A percentile compares a stretch with the other conserved stretches of the same genome.
phyloP scores from a whole-genome alignment of 1,140 invertebrate species.

The Uloborus diversus region DNA sequence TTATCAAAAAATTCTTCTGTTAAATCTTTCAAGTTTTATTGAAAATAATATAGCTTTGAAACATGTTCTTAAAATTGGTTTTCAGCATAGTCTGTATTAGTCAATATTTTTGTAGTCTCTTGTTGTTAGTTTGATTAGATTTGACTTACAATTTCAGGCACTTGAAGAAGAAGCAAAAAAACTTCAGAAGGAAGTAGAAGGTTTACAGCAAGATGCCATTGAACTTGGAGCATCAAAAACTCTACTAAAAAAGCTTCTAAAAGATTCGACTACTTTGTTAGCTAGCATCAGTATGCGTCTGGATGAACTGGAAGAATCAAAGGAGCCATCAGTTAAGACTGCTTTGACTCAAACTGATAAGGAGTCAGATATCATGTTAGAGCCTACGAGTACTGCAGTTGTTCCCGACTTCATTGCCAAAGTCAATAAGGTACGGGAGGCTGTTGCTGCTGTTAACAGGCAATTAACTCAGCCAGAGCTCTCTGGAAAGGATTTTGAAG shows the following conservation, averaged over 20 bases:
- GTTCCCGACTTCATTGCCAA: conserved; percentile 71
- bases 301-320: conserved; percentile 34
- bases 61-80: no score
- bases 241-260: conserved; percentile 30
- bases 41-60: no score
- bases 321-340: conserved; percentile 33
- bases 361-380: conserved; percentile 14
- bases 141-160: no score
- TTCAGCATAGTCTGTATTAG: no score
- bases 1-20: no score
- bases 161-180: conserved; percentile 36
- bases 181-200: conserved; percentile 33
- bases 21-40: no score
- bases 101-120: no score
- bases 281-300: conserved; percentile 36
- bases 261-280: conserved; percentile 23
- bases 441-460: conserved; percentile 70
- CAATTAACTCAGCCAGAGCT: conserved; percentile 66
- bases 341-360: conserved; percentile 54
- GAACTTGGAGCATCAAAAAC: conserved; percentile 29
- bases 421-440: conserved; percentile 71
- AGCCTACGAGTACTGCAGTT: conserved; percentile 52
- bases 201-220: conserved; percentile 33
- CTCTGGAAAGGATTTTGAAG: conserved; percentile 72
- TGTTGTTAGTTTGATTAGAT: no score